Conservation (phyloP, 2,888 invertebrate species). For the Atherix ibis region DNA sequence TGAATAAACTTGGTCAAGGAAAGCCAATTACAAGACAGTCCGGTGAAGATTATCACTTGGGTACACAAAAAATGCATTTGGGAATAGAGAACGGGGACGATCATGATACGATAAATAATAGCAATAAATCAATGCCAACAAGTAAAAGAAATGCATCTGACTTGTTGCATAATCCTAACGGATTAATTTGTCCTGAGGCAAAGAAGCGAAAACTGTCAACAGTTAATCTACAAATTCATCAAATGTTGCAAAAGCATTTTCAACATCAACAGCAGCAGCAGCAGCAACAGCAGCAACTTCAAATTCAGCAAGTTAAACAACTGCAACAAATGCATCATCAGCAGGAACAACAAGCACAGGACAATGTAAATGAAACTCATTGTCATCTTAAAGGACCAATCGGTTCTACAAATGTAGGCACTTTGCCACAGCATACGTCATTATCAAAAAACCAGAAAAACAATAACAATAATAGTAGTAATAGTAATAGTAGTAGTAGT, state of each 20-base stretch:
- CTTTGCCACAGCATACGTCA: constrained; percentile 30
- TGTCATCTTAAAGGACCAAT: constrained; percentile 21
- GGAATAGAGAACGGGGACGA: constrained; percentile 9
- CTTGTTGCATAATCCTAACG: constrained; percentile 8
- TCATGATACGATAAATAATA: constrained; percentile 1
- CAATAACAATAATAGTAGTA: constrained; percentile 11
- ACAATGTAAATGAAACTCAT: constrained; percentile 7
- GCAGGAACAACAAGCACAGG: constrained; percentile 9
- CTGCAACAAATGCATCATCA: constrained; percentile 7
- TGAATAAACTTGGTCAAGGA: constrained; percentile 9
- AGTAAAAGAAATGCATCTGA: constrained; percentile 9
- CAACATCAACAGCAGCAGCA: constrained; percentile 10
- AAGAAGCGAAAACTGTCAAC: constrained; percentile 9
- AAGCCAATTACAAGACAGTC: constrained; percentile 8
- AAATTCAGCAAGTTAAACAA: constrained; percentile 14
- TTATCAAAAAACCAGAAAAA: constrained; percentile 15
- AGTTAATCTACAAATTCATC: not conserved
- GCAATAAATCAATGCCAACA: not conserved
- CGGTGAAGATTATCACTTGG: constrained; percentile 7
- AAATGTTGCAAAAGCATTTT: constrained; percentile 7
- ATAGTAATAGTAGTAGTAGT: constrained; percentile 27
- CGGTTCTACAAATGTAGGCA: constrained; percentile 56
- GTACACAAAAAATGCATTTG: too few relatives aligned
- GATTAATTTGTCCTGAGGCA: constrained; percentile 11
- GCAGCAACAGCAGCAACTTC: constrained; percentile 1